These are phyloP conservation scores for Pogona vitticeps DNA, from an alignment of 2,113 vertebrate genomes.

Conservation along the genomic window DNA sequence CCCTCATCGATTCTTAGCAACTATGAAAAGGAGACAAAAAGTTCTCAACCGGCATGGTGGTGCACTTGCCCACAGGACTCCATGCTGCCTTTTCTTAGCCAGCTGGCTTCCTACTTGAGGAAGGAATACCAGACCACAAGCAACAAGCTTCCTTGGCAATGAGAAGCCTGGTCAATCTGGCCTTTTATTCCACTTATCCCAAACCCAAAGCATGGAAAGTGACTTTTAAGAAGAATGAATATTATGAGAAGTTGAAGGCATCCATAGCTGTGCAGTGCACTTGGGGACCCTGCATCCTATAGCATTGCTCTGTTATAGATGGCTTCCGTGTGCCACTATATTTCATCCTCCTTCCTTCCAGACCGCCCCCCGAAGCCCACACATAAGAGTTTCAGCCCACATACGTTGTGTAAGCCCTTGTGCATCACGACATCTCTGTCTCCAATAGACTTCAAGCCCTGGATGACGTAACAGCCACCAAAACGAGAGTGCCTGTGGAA, in stretches of 20 bases:
- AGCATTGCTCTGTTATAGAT: too few species aligned
- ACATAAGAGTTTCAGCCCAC: rapidly evolving
- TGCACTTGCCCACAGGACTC: not conserved
- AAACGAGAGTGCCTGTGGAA: slow-evolving; percentile 89
- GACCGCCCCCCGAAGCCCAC: rapidly evolving
- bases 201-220: too few species aligned
- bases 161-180: not conserved
- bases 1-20: too few species aligned
- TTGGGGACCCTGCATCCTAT: too few species aligned
- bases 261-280: too few species aligned
- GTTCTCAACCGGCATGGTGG: not conserved
- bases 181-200: not conserved
- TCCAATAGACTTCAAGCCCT: slow-evolving; percentile 91
- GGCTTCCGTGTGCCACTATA: too few species aligned
- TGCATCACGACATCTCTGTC: slow-evolving; percentile 92
- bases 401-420: slow-evolving; percentile 89
- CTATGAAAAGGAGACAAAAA: not conserved
- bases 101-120: not conserved
- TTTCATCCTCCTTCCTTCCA: too few species aligned
- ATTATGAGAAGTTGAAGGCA: too few species aligned
- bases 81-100: not conserved
- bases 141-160: not conserved
- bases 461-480: slow-evolving; percentile 89
- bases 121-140: not conserved
- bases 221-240: too few species aligned